phyloP scores from a whole-genome alignment of 2,888 invertebrate species.

The Scaptomyza cyrtandrae region DNA sequence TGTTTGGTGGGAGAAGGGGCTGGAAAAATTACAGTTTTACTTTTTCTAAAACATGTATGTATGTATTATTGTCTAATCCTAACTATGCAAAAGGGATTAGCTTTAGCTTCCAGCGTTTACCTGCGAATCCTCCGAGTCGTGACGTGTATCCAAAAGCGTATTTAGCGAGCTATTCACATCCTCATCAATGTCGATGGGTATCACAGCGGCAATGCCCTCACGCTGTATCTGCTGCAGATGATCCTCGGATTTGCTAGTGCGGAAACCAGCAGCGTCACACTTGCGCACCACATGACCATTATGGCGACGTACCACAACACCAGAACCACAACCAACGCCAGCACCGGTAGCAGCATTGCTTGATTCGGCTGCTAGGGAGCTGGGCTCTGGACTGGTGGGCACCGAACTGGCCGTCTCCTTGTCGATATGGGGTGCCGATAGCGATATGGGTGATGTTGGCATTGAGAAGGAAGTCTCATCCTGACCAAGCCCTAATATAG shows the following conservation, averaged over 20 bases:
- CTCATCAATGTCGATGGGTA: conserved; percentile 95
- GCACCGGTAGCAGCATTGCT: conserved; percentile 86
- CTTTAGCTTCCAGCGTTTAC: conserved; percentile 61
- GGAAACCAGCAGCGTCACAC: conserved; percentile 89
- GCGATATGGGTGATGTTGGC: conserved; percentile 85
- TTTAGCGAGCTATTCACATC: conserved; percentile 97
- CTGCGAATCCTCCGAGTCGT: conserved; percentile 86
- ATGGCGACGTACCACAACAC: conserved; percentile 84
- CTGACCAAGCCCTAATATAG: conserved; percentile 59
- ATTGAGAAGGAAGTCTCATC: conserved; percentile 84
- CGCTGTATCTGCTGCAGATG: conserved; percentile 90
- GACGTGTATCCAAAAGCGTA: conserved; percentile 92
- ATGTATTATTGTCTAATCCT: neutral
- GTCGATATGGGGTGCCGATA: conserved; percentile 84
- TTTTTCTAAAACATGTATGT: neutral
- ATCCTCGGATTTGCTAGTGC: conserved; percentile 96
- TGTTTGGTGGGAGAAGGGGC: conserved; percentile 23
- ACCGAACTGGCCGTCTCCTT: conserved; percentile 87
- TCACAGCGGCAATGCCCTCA: conserved; percentile 90
- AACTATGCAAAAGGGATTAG: neutral
- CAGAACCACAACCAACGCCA: conserved; percentile 84
- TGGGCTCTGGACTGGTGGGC: conserved; percentile 89
- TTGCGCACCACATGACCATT: conserved; percentile 84
- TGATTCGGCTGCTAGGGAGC: conserved; percentile 66
- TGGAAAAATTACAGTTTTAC: conserved; percentile 1